These are phyloP conservation scores for Microhierax caerulescens DNA, from an alignment of 2,797 vertebrate species.

Conservation along the genomic window DNA sequence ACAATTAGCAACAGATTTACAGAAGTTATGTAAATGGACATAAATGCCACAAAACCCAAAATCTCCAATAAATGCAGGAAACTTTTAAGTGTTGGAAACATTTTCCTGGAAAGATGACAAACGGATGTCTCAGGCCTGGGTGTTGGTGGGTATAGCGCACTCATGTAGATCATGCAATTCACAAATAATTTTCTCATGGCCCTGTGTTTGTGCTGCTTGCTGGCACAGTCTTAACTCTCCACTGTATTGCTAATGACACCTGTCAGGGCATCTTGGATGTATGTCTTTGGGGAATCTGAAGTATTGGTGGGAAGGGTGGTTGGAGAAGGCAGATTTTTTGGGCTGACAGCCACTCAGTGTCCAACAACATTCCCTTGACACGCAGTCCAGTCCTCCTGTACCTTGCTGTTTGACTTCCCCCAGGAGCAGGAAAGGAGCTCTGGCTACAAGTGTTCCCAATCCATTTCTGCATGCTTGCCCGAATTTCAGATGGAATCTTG, in stretches of 20 bases:
- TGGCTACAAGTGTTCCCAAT: not conserved
- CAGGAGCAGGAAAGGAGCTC: not conserved
- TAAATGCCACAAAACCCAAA: slow-evolving; percentile 16
- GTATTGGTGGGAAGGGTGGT: not conserved
- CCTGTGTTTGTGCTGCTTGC: not conserved
- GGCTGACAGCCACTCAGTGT: not conserved
- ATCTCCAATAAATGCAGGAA: slow-evolving; percentile 11
- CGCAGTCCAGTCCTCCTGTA: not conserved
- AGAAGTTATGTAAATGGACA: slow-evolving; percentile 42
- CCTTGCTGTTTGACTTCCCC: not conserved
- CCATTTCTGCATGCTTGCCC: not conserved
- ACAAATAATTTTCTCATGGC: not conserved
- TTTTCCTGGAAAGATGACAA: slow-evolving; percentile 44
- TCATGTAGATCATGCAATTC: not conserved
- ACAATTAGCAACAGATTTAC: slow-evolving; percentile 67
- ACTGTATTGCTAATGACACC: not conserved
- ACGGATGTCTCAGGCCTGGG: not conserved
- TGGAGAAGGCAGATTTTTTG: not conserved
- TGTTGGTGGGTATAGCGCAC: not conserved
- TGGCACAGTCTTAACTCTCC: not conserved
- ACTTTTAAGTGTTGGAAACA: slow-evolving; percentile 45
- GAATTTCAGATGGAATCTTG: not conserved
- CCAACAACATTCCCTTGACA: not conserved
- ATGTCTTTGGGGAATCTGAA: not conserved
- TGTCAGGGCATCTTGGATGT: not conserved